These are phyloP conservation scores for Neelides sp. DNA, from an alignment of 1,140 invertebrate genomes.

Conservation along the genomic window DNA sequence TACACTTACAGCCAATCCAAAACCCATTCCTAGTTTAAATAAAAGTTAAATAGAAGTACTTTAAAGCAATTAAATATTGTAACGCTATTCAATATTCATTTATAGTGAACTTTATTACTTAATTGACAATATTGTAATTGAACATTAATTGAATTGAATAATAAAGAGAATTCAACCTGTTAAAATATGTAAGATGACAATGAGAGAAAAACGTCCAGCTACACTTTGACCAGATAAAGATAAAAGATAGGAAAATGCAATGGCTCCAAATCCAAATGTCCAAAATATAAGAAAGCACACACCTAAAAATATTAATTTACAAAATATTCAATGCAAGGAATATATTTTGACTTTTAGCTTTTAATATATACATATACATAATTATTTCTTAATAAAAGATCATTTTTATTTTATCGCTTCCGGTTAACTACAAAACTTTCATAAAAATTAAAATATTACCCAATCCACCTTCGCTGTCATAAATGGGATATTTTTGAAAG, in stretches of 20 bases:
- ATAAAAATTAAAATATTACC: not conserved
- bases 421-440: not conserved
- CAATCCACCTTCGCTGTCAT: conserved; percentile 11
- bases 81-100: not conserved
- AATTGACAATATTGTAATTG: too few species aligned
- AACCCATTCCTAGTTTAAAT: conserved; percentile 7
- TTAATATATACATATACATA: too few species aligned
- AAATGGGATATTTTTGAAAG: conserved; percentile 13
- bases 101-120: too few species aligned
- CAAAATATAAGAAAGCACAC: conserved; percentile 21
- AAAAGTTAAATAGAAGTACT: not conserved
- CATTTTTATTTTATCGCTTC: not conserved
- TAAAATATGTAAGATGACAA: conserved; percentile 17
- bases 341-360: too few species aligned
- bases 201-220: conserved; percentile 20
- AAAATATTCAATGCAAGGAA: too few species aligned
- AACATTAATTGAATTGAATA: too few species aligned
- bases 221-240: conserved; percentile 12
- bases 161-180: conserved; percentile 17
- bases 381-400: not conserved
- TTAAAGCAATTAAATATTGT: not conserved
- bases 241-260: conserved; percentile 25
- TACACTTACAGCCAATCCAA: conserved; percentile 15
- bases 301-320: too few species aligned
- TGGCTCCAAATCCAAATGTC: conserved; percentile 20